Evolutionary conservation across 35 echinoderm and acorn worm genomes (phyloP), one percentile per base, ranked within the genome.

Genomic region (Ophioderma brevispina): DNA sequence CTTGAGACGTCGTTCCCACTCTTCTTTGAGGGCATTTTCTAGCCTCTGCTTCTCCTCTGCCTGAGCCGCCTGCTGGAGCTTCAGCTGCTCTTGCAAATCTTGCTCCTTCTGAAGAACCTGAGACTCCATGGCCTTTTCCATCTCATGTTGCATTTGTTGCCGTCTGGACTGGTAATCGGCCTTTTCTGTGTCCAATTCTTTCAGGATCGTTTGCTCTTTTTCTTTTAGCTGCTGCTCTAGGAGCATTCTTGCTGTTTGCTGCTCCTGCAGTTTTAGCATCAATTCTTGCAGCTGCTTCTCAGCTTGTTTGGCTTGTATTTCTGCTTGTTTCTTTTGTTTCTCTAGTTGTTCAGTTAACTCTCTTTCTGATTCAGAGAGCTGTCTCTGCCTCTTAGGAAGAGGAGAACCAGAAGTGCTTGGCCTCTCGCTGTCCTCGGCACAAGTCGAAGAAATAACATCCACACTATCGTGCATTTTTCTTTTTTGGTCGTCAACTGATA

Each of bases 11-110:
- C 63, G 75, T 70, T 86, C 86, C 32, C 87, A 40, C 31, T 95
- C 89, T 42, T 88, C 82, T 80, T 88, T 80, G 82, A 95, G 80
- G 31, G 86, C 36, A 13, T 92, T 33, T 38, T 92, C 90, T 56
- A 85, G 46, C 32, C 33, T 37, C 21, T 37, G 46, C 76, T 89
- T 96, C 75, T 96, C 89, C 23, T 84, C 80, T 28, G 82, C 40
- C 1, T 94, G 76, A 10, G 87, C 85, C 35, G 94, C 96, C 70
- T 94, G 77, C 38, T 98, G 96, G 35, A 55, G 56, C 43, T 86
- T 81, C 33, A 90, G 52, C 35, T 94, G 89, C 42, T 95, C 79
- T 78, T 94, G 50, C 63, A 98, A 82, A 35, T 88, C 63, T 1
- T 87, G 43, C 40, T 95, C 93, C 79, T 91, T 90, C 78, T 91